Base-by-base conservation (phyloP, 2,797 vertebrate species). In the Pterois miles region DNA sequence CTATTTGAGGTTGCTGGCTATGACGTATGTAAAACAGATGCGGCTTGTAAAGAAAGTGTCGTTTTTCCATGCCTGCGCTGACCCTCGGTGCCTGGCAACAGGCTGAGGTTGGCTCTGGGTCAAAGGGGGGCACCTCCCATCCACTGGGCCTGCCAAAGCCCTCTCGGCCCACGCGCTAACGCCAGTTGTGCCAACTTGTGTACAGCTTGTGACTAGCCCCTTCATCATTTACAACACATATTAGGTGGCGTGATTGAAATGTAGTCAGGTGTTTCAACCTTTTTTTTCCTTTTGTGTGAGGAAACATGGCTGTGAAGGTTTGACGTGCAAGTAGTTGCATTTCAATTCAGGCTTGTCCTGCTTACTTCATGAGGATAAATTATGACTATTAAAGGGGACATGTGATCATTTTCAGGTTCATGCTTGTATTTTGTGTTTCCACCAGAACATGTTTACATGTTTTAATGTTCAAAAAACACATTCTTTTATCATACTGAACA, bases 11-110 rank as follows among this genome's bases (percentile, higher is more conserved):
- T 80, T 65, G 69, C 70, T n/a, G 78, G 56, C 75, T 66, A 84
- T 91, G 87, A 92, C 84, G 85, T 85, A 80, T 88, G 80, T 83
- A 63, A 88, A 90, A 89, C 90, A 91, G 86, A 91, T 89, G 87
- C 63, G 33, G 65, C 87, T 88, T 85, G 84, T 91, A 92, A 91
- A 92, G 79, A 87, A 87, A 81, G 73, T 74, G 70, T 81, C 27
- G 62, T 84, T 90, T 89, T 93, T 92, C 90, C 86, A 71, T 62
- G 86, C 87, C 82, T 74, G 71, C 70, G 10, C 43, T 88, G 86
- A 89, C 85, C 81, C 27, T 36, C 16, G 50, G 12, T 86, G 84
- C 56, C 85, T 93, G 89, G 90, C 87, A 80, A 81, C 71, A 50
- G 53, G 50, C 46, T 3, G 60, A 76, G 84, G 85, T 78, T 89